These are phyloP conservation scores for Pherbina coryleti DNA, from an alignment of 2,888 invertebrate genomes.

Conservation along the genomic window DNA sequence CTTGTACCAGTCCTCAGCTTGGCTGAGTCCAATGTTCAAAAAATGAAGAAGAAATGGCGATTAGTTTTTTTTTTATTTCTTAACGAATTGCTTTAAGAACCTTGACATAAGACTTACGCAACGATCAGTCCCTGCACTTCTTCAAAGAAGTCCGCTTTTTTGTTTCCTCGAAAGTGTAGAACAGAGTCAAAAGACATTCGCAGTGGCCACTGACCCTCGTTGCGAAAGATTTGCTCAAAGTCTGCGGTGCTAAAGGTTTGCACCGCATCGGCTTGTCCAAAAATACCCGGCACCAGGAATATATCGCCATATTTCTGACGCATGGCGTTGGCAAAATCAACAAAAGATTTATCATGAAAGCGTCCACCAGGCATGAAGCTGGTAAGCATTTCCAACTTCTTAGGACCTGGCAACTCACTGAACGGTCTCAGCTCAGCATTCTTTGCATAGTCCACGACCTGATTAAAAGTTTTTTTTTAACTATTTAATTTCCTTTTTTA, in stretches of 20 bases:
- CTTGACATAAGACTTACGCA: not conserved
- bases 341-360: not conserved
- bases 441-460: too few relatives aligned
- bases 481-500: too few relatives aligned
- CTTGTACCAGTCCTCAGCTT: not conserved
- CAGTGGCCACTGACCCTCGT: constrained; percentile 64
- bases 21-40: not conserved
- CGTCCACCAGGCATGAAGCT: constrained; percentile 20
- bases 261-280: constrained; percentile 64
- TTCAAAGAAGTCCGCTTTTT: not conserved
- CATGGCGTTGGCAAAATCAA: constrained; percentile 28
- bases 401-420: constrained; percentile 4
- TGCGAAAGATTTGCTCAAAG: constrained; percentile 68
- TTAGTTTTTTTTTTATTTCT: too few relatives aligned
- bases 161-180: not conserved
- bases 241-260: constrained; percentile 72
- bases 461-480: too few relatives aligned
- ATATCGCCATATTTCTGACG: constrained; percentile 68
- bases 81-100: not conserved
- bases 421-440: too few relatives aligned
- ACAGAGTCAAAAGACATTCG: not conserved
- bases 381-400: not conserved
- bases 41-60: too few relatives aligned
- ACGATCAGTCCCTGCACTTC: not conserved
- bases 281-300: constrained; percentile 68